Evolutionary conservation across 2,888 invertebrate genomes (phyloP).

Genomic region (Apotomis capreana): DNA sequence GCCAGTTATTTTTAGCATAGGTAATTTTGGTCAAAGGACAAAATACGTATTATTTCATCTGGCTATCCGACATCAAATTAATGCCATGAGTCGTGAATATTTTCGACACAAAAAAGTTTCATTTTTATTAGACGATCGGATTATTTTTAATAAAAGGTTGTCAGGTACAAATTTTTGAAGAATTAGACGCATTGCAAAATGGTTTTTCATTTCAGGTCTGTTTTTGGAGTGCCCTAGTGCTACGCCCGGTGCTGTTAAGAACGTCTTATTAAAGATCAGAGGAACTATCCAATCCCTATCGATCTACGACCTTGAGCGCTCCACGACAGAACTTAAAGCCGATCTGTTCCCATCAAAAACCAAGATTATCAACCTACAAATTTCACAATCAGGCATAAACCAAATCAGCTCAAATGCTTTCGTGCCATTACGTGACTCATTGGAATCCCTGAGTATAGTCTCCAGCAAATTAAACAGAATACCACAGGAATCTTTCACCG

Average conservation of each 20-base stretch:
- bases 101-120: too few species aligned
- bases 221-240: conserved; percentile 95
- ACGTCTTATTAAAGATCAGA: conserved; percentile 87
- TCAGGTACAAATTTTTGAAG: background rate
- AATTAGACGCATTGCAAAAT: background rate
- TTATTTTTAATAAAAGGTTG: too few species aligned
- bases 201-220: conserved; percentile 82
- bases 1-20: too few species aligned
- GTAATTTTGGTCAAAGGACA: too few species aligned
- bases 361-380: conserved; percentile 89
- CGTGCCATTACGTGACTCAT: conserved; percentile 85
- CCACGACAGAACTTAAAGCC: conserved; percentile 88
- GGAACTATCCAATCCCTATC: conserved; percentile 91
- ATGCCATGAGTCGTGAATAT: too few species aligned
- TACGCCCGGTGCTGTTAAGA: conserved; percentile 88
- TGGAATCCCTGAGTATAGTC: conserved; percentile 90
- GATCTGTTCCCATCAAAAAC: conserved; percentile 89
- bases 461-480: conserved; percentile 89
- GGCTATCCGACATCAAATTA: too few species aligned
- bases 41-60: too few species aligned
- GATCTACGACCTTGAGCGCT: conserved; percentile 93
- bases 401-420: conserved; percentile 88
- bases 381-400: conserved; percentile 88
- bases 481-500: conserved; percentile 89
- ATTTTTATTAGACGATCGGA: too few species aligned